phyloP scores from a whole-genome alignment of 2,888 invertebrate genomes.

The Ligdia adustata region DNA sequence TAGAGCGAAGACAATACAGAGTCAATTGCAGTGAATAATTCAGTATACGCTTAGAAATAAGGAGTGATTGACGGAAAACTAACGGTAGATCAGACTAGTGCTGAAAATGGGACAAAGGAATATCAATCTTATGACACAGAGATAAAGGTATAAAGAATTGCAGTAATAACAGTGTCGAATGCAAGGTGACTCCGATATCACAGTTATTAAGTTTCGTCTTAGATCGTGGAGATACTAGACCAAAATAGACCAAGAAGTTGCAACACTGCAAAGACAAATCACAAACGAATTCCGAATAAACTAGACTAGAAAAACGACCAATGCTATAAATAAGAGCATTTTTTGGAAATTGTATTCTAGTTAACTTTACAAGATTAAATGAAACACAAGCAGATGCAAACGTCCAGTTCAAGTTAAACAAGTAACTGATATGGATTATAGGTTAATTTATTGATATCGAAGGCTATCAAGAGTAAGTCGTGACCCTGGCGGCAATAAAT shows the following conservation, averaged over 20 bases:
- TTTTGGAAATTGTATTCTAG: background rate
- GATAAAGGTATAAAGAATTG: constrained; percentile 34
- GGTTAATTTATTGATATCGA: constrained; percentile 44
- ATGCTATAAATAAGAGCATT: background rate
- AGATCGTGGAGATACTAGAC: constrained; percentile 46
- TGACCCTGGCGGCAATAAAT: constrained; percentile 52
- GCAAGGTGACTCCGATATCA: constrained; percentile 66
- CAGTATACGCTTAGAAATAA: constrained; percentile 50
- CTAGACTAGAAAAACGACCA: background rate
- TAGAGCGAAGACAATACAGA: constrained; percentile 48
- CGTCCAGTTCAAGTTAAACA: constrained; percentile 19
- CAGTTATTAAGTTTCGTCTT: constrained; percentile 55
- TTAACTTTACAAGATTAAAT: background rate
- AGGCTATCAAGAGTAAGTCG: constrained; percentile 55
- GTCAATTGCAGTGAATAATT: constrained; percentile 43
- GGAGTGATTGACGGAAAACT: constrained; percentile 63
- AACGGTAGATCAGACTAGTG: constrained; percentile 52
- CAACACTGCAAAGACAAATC: background rate
- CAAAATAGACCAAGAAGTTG: constrained; percentile 27
- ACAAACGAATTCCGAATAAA: background rate
- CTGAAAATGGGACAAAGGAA: constrained; percentile 53
- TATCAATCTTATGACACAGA: constrained; percentile 43
- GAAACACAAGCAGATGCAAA: background rate
- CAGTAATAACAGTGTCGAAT: constrained; percentile 52
- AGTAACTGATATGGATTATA: constrained; percentile 37